Conservation (phyloP, 2,888 invertebrate species). For the Sarcophaga carnaria region DNA sequence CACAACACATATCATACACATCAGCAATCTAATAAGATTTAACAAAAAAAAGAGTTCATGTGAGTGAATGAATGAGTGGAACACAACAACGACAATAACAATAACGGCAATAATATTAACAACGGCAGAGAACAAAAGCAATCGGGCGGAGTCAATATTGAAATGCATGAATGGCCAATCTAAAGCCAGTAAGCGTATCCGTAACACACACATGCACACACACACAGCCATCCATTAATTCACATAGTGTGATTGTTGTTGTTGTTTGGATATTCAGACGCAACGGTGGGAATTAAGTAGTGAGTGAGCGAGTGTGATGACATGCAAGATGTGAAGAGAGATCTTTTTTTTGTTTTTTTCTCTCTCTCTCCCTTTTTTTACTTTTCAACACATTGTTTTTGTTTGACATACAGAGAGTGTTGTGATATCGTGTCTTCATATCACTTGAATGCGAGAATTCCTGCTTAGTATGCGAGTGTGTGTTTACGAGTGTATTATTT, state of each 20-base stretch:
- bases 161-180: slow-evolving; percentile 82
- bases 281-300: slow-evolving; percentile 43
- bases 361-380: slow-evolving; percentile 56
- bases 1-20: not conserved
- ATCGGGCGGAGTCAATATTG: slow-evolving; percentile 81
- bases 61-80: slow-evolving; percentile 62
- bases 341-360: slow-evolving; percentile 1
- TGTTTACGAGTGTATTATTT: not conserved
- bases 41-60: slow-evolving; percentile 50
- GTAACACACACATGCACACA: slow-evolving; percentile 72
- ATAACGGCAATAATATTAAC: slow-evolving; percentile 37
- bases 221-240: not conserved
- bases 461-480: slow-evolving; percentile 3
- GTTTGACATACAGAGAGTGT: slow-evolving; percentile 3
- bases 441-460: too few relatives aligned
- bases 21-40: too few relatives aligned
- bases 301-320: slow-evolving; percentile 23
- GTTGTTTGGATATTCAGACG: too few relatives aligned
- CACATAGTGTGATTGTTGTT: not conserved
- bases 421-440: too few relatives aligned
- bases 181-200: slow-evolving; percentile 81
- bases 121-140: slow-evolving; percentile 69
- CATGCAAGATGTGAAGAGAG: slow-evolving; percentile 75
- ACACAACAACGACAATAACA: slow-evolving; percentile 57
- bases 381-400: slow-evolving; percentile 26